Base-by-base conservation (phyloP, 2,113 vertebrate genomes). In the Xenopus laevis region DNA sequence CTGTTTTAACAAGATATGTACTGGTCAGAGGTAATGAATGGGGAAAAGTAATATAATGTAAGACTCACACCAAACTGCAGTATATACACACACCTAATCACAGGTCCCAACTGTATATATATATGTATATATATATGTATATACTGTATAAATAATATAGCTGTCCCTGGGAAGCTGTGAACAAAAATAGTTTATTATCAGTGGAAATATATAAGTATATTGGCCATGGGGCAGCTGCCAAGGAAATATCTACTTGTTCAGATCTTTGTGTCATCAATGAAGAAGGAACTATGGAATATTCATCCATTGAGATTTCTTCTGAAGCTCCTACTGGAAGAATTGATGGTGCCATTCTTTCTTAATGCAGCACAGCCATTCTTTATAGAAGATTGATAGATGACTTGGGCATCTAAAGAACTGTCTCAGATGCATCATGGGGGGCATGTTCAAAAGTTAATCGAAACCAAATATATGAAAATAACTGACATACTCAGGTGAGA, bases 101-200 rank as follows among this genome's bases (percentile, higher is more conserved):
- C 59, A 30, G 30, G 57, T 64, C 62, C 60, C 46, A 55, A 62
- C 40, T 77, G 74, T 77, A 77, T 23, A 77, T 77, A 77, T 27
- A 27, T 27, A 27, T 27, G 4, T 27, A 27, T 27, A 27, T 27
- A 27, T 27, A 27, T 27, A 27, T 27, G 4, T 27, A 27, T 27
- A 27, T 27, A 27, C 4, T 77, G 70, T 46, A 77, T 77, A 77
- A 27, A 77, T 70, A 70, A 59, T 44, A 50, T 58, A 27, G 66
- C 65, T 61, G 67, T 69, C 73, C 53, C 58, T 68, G 53, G 40
- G 61, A 50, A 62, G 47, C 57, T 75, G 66, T 70, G 55, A 70
- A 77, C 69, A 77, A 60, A 13, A 18, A 27, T 4, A 12, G 47
- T 16, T 50, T 50, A 16, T 3, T 50, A 13, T 50, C 4, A 27